Evolutionary conservation across 2,797 vertebrate species (phyloP), one percentile per base, ranked within the genome.

Genomic region (Ceyx erithaca): DNA sequence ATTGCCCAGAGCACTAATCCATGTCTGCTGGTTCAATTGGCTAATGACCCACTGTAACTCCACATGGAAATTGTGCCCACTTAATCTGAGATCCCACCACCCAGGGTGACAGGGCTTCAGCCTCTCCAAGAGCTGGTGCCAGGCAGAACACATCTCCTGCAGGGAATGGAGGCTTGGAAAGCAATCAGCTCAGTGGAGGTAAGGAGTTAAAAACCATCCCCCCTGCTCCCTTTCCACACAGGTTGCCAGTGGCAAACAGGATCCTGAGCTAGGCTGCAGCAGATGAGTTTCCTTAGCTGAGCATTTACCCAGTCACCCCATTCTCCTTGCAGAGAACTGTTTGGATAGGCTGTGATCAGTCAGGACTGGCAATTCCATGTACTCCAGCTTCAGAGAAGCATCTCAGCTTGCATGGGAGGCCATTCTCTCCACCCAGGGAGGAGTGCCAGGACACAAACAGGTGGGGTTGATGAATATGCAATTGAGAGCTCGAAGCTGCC

Each of bases 391-490:
- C 33, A 61, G 31, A 88, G 78, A 9, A 88, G 7, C 12, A 28
- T 68, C 7, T 89, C 64, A 62, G n/a, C 77, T 92, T 73, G 20
- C 77, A 37, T 12, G 28, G 22, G 14, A 82, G 92, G 23, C 33
- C 8, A 31, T 45, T 46, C 45, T 57, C 89, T 75, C 51, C 33
- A 28, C 49, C 77, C 17, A 8, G 35, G 59, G 89, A 78, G 55
- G 78, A 76, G 49, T 73, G 52, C 49, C 63, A 80, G 57, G 31
- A 55, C 57, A 78, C 67, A 57, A 92, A 82, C 89, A 94, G 89
- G 94, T 92, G 88, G 85, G 89, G 59, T 41, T 89, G 90, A 92
- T 35, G 35, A 96, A 93, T 88, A 93, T 75, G 71, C 62, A 88
- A 69, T 52, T 71, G 48, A 49, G 79, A 91, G 31, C 67, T 21